Percentiles rank a stretch among this genome's conserved stretches.
phyloP scores from a whole-genome alignment of 2,888 invertebrate species.

The Galeopsomyia nigrocyanea region DNA sequence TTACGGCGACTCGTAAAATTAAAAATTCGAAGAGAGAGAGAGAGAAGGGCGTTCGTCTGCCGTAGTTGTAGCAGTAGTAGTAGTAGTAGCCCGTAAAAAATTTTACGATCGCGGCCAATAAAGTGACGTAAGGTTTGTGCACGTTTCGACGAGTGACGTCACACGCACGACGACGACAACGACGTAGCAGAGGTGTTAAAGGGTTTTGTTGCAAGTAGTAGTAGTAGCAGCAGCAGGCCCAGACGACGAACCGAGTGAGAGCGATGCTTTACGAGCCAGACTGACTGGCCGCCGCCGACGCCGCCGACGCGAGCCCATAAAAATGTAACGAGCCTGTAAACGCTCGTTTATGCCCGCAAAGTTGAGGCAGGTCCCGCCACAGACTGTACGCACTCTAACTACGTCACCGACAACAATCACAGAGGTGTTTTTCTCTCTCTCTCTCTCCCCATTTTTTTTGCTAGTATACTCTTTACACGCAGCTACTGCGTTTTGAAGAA shows the following conservation, averaged over 20 bases:
- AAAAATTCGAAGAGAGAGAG: slow-evolving; percentile 38
- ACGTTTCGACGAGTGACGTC: slow-evolving; percentile 58
- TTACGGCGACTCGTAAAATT: slow-evolving; percentile 49
- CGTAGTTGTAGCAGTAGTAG: neutral
- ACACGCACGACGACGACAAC: slow-evolving; percentile 33
- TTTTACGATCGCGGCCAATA: slow-evolving; percentile 68
- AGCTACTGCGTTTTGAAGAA: no score
- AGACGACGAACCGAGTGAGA: slow-evolving; percentile 37
- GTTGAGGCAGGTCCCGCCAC: slow-evolving; percentile 65
- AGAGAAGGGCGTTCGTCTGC: slow-evolving; percentile 9
- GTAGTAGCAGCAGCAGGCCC: slow-evolving; percentile 49
- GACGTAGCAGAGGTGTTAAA: slow-evolving; percentile 36
- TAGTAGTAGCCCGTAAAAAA: slow-evolving; percentile 60
- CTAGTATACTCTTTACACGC: no score
- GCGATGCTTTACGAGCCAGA: slow-evolving; percentile 64
- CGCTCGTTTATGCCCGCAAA: slow-evolving; percentile 66
- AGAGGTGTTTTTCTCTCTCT: no score
- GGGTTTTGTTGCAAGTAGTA: slow-evolving; percentile 38
- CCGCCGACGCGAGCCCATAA: slow-evolving; percentile 58
- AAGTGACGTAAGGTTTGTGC: slow-evolving; percentile 66
- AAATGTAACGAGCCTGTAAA: slow-evolving; percentile 70
- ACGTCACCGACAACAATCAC: no score
- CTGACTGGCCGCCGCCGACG: neutral
- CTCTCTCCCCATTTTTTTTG: no score
- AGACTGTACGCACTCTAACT: no score